Evolutionary conservation across 2,888 invertebrate species (phyloP).

Genomic region (Idaea straminata): DNA sequence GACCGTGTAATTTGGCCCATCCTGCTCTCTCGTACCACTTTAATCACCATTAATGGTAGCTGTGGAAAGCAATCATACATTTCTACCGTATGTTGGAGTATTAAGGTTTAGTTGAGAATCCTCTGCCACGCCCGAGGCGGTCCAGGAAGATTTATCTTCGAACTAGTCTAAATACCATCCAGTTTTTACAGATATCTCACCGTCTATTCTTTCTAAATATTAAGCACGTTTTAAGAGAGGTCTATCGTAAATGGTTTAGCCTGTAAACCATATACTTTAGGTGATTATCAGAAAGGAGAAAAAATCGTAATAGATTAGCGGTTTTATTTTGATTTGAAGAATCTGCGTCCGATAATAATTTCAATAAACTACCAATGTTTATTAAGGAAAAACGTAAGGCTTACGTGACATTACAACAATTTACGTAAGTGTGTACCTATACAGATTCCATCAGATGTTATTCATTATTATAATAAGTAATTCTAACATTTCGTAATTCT

Average conservation of each 20-base stretch:
- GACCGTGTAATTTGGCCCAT: conserved; percentile 71
- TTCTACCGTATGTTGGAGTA: conserved; percentile 9
- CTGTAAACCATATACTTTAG: neutral
- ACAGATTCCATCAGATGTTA: neutral
- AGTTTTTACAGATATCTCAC: conserved; percentile 31
- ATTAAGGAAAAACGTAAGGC: neutral
- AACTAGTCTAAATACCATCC: conserved; percentile 41
- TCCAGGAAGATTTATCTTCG: conserved; percentile 24
- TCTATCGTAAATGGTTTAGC: conserved; percentile 6
- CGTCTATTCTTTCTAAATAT: conserved; percentile 21
- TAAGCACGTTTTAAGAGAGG: conserved; percentile 12
- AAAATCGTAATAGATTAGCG: no score
- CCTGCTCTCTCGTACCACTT: conserved; percentile 56
- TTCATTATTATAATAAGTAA: neutral
- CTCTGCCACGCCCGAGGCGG: conserved; percentile 18
- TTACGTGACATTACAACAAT: neutral
- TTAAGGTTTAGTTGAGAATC: conserved; percentile 12
- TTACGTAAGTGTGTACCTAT: neutral
- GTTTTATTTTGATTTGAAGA: neutral
- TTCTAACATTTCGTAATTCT: neutral
- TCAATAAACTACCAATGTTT: neutral
- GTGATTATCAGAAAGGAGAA: neutral
- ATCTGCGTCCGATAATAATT: neutral
- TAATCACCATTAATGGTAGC: conserved; percentile 65
- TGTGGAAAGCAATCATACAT: conserved; percentile 23